Conservation (phyloP, 2,797 vertebrate genomes). For the Cryptoprocta ferox region DNA sequence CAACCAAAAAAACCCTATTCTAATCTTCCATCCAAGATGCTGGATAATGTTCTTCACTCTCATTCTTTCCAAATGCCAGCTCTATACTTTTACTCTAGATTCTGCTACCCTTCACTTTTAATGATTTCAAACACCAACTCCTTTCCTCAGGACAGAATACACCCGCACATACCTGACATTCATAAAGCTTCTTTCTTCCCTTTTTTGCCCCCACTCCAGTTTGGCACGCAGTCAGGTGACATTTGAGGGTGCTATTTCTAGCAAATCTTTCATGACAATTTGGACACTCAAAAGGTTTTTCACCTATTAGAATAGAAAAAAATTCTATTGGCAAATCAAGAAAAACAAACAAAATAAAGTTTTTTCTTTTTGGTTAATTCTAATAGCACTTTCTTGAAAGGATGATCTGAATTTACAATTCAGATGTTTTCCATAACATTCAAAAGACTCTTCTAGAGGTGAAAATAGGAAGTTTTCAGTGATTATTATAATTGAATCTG, state of each 20-base stretch:
- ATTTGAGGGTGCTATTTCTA: slow-evolving; percentile 98
- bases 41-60: neutral
- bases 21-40: neutral
- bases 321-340: slow-evolving; percentile 36
- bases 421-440: slow-evolving; percentile 21
- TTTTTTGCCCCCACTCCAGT: slow-evolving; percentile 98
- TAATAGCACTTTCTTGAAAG: neutral
- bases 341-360: slow-evolving; percentile 5
- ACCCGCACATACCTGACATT: slow-evolving; percentile 94
- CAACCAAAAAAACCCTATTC: neutral
- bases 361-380: neutral
- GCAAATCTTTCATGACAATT: slow-evolving; percentile 98
- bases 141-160: neutral
- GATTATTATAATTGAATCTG: neutral
- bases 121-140: neutral
- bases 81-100: neutral
- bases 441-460: neutral
- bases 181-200: slow-evolving; percentile 98
- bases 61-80: neutral
- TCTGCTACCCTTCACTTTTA: neutral
- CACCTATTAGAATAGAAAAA: slow-evolving; percentile 89
- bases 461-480: neutral
- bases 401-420: neutral
- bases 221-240: slow-evolving; percentile 97
- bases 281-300: slow-evolving; percentile 98